Evolutionary conservation across 2,797 vertebrate genomes (phyloP).

Genomic region (Myripristis jacobus): DNA sequence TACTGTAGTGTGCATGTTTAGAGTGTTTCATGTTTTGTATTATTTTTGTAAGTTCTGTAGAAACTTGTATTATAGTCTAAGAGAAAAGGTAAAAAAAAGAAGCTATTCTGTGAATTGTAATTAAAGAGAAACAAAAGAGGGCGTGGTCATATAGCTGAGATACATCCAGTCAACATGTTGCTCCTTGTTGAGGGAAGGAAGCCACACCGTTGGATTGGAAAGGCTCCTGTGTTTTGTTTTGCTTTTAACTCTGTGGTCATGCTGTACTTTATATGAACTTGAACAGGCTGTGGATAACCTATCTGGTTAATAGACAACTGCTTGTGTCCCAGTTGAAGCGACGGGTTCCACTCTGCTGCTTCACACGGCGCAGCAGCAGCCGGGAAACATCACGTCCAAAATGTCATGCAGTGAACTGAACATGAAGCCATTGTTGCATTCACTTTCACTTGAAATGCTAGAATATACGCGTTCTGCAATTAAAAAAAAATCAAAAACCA

Average conservation of each 20-base stretch:
- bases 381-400: constrained; percentile 38
- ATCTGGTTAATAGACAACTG: constrained; percentile 12
- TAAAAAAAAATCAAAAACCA: constrained; percentile 52
- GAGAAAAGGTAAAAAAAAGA: constrained; percentile 35
- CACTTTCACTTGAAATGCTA: constrained; percentile 70
- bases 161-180: constrained; percentile 26
- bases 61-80: constrained; percentile 77
- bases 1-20: constrained; percentile 67
- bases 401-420: constrained; percentile 30
- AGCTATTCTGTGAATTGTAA: constrained; percentile 73
- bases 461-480: constrained; percentile 74
- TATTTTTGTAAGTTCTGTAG: constrained; percentile 80
- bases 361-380: constrained; percentile 10
- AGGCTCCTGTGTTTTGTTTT: constrained; percentile 13
- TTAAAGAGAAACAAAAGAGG: constrained; percentile 49
- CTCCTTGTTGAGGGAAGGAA: constrained; percentile 27
- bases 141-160: constrained; percentile 36
- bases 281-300: constrained; percentile 43
- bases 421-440: constrained; percentile 27
- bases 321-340: constrained; percentile 13
- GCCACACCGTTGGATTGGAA: constrained; percentile 13
- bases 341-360: constrained; percentile 8
- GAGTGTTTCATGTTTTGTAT: constrained; percentile 69
- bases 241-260: constrained; percentile 52
- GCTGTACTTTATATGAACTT: constrained; percentile 53